Evolutionary conservation across 2,888 invertebrate species (phyloP).

Genomic region (Yponomeuta plumbellus): DNA sequence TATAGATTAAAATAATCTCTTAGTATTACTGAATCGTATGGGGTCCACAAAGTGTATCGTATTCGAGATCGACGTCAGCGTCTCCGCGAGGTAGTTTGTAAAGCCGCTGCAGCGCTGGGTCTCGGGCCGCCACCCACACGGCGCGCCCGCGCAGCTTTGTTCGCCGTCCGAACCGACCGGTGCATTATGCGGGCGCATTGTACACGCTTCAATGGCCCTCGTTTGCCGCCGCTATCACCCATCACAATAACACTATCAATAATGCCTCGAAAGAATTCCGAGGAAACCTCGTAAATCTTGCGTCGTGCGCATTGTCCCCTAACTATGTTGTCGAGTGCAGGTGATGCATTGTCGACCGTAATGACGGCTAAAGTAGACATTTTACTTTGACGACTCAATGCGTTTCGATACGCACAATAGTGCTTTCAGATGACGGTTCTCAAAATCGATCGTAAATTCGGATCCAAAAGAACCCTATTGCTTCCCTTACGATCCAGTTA

Average conservation of each 20-base stretch:
- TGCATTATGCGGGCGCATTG: slow-evolving; percentile 71
- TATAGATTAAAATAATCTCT: too few species aligned
- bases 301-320: slow-evolving; percentile 45
- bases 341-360: slow-evolving; percentile 26
- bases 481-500: too few species aligned
- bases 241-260: slow-evolving; percentile 72
- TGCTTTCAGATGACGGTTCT: background rate
- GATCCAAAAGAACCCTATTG: too few species aligned
- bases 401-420: slow-evolving; percentile 6
- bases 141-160: slow-evolving; percentile 45
- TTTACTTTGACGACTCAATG: slow-evolving; percentile 15
- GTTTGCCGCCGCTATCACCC: slow-evolving; percentile 61
- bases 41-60: too few species aligned
- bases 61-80: too few species aligned
- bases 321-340: slow-evolving; percentile 33
- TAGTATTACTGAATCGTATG: too few species aligned
- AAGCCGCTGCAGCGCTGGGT: slow-evolving; percentile 1
- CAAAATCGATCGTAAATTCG: background rate
- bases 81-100: too few species aligned
- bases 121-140: slow-evolving; percentile 58
- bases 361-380: slow-evolving; percentile 17
- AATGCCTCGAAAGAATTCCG: slow-evolving; percentile 53
- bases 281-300: slow-evolving; percentile 62
- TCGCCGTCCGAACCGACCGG: slow-evolving; percentile 16
- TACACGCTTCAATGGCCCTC: slow-evolving; percentile 69